A percentile compares a stretch with the other conserved stretches of the same genome.
Evolutionary conservation across 2,113 vertebrate species (phyloP).

Genomic region (Anguilla rostrata): DNA sequence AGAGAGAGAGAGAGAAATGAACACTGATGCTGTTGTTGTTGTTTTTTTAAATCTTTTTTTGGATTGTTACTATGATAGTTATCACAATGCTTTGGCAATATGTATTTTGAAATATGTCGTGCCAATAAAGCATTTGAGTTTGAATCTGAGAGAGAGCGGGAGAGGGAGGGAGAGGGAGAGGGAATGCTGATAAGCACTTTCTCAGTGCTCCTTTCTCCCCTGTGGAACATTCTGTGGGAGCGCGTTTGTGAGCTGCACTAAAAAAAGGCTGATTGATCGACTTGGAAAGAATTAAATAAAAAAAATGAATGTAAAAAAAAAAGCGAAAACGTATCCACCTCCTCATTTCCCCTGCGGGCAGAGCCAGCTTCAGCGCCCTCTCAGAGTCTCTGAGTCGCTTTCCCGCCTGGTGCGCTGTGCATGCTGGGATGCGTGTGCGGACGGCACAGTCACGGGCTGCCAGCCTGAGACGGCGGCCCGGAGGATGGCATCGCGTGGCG

Average conservation of each 20-base stretch:
- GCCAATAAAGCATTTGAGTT: too few species aligned
- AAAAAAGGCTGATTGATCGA: background rate
- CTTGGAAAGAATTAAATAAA: background rate
- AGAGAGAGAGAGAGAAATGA: background rate
- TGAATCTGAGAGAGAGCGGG: conserved; percentile 3
- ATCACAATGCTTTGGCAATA: too few species aligned
- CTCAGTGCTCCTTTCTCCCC: conserved; percentile 16
- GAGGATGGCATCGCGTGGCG: background rate
- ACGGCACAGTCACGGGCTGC: background rate
- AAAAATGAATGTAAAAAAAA: too few species aligned
- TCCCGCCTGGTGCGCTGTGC: background rate
- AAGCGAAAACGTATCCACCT: too few species aligned
- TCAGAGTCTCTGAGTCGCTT: background rate
- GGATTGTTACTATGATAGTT: too few species aligned
- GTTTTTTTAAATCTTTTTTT: too few species aligned
- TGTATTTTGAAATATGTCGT: too few species aligned
- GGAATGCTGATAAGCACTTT: conserved; percentile 16
- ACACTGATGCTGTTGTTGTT: too few species aligned
- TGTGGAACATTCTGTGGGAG: conserved; percentile 17
- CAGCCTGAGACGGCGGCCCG: background rate
- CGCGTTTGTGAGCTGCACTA: background rate
- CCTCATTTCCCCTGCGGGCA: background rate
- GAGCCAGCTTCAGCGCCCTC: background rate
- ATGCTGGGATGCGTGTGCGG: background rate
- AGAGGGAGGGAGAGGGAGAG: background rate